Percentiles rank a stretch among this genome's conserved stretches.
These are phyloP conservation scores for Toxotes chatareus DNA, from an alignment of 2,113 vertebrate genomes.

Conservation along the genomic window DNA sequence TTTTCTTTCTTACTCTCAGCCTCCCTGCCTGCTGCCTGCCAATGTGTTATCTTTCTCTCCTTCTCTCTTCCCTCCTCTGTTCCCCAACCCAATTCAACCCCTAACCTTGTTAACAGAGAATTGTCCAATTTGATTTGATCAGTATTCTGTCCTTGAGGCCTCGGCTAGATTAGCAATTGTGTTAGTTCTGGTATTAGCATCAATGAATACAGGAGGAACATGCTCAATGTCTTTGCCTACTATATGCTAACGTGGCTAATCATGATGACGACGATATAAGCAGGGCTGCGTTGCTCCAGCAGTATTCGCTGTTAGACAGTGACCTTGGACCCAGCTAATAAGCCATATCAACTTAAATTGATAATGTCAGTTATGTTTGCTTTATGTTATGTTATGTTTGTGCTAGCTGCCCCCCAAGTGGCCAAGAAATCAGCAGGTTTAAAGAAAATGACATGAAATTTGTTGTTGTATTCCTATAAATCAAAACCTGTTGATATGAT, in stretches of 20 bases:
- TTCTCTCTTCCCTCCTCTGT: conserved; percentile 23
- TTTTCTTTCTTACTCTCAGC: conserved; percentile 63
- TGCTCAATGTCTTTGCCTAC: conserved; percentile 45
- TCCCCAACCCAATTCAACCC: conserved; percentile 61
- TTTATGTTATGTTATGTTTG: too few relatives aligned
- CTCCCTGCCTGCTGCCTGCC: conserved; percentile 62
- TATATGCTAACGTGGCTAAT: conserved; percentile 55
- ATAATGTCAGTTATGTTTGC: too few relatives aligned
- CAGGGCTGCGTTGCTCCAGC: conserved; percentile 12
- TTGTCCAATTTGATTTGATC: conserved; percentile 79
- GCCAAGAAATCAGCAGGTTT: background rate
- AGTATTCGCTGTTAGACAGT: conserved; percentile 3
- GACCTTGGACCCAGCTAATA: conserved; percentile 15
- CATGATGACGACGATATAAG: conserved; percentile 1
- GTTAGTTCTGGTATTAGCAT: conserved; percentile 61
- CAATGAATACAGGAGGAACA: conserved; percentile 51
- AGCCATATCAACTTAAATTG: too few relatives aligned
- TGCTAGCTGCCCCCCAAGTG: background rate
- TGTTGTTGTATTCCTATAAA: conserved; percentile 16
- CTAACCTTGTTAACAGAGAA: conserved; percentile 78
- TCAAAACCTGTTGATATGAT: conserved; percentile 3
- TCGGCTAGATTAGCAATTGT: conserved; percentile 68
- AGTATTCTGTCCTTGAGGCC: conserved; percentile 73
- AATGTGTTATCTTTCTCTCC: conserved; percentile 53
- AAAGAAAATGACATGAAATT: background rate